Base-by-base conservation (phyloP, 1,140 invertebrate genomes). In the Paralvinella palmiformis region DNA sequence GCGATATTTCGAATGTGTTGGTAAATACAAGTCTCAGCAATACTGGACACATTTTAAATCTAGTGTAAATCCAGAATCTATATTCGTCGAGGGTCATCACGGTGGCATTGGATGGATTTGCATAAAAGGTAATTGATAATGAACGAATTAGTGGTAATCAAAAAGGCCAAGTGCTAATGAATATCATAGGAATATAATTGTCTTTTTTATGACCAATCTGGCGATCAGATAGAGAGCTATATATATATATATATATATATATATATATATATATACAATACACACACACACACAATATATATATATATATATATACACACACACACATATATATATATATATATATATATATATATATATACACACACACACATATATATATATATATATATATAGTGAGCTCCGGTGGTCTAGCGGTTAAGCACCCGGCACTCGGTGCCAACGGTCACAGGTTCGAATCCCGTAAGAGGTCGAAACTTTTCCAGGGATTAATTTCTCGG, bases 341-440 rank as follows among this genome's bases (percentile, higher is more conserved):
- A 48, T 48, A 48, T 48, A 48, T 48, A 48, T 48, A 48, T 48
- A 48, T 10, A 48, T 10, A 48, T 48, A 48, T 48, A 48, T 24
- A 48, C 27, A 48, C 27, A 48, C 10, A 48, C 10, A 48, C 10
- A 48, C 10, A 48, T 44, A 13, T 13, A 44, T 27, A 22, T 20
- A 22, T 27, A 0, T 1, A 10, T 52, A 29, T 2, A 52, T 15
- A 52, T n/a, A 52, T 22, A 29, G 31, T 52, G 24, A 52, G 48
- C 13, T 52, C 10, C 48, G 15, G 20, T n/a, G n/a, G n/a, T n/a
- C n/a, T n/a, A n/a, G 24, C 31, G 48, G 20, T 27, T 52, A 29
- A 52, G 13, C 10, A 13, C n/a, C n/a, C n/a, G n/a, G n/a, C n/a
- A n/a, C n/a, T n/a, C n/a, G n/a, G n/a, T n/a, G n/a, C n/a, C n/a